Conservation (phyloP, 2,113 vertebrate genomes). For the Melospiza georgiana region DNA sequence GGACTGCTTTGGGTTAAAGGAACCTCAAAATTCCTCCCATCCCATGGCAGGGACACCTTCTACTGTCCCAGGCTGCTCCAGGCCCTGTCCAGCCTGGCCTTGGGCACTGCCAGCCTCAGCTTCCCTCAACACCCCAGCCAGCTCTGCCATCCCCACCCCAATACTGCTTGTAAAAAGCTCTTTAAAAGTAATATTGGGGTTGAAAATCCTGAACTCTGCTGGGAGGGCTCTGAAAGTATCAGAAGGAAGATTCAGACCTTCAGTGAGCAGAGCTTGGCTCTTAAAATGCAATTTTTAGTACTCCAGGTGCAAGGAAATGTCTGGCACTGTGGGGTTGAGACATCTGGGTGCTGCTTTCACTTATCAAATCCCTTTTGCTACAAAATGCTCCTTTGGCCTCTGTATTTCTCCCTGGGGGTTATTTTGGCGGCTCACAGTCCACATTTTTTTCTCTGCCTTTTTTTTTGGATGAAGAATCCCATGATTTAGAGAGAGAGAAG, state of each 20-base stretch:
- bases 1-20: not conserved
- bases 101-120: not conserved
- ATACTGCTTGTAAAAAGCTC: fast-evolving
- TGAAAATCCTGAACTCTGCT: not conserved
- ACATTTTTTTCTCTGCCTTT: not conserved
- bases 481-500: not conserved
- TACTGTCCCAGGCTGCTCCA: not conserved
- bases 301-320: not conserved
- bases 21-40: not conserved
- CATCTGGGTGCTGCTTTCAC: not conserved
- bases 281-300: not conserved
- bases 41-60: not conserved
- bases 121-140: not conserved
- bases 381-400: not conserved
- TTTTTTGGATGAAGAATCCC: not conserved
- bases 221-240: not conserved
- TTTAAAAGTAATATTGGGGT: not conserved
- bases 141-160: not conserved
- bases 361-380: not conserved
- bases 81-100: not conserved
- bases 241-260: not conserved
- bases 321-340: not conserved
- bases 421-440: not conserved
- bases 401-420: not conserved
- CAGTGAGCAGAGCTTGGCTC: not conserved